These are phyloP conservation scores for Zaprionus gabonicus DNA, from an alignment of 1,140 invertebrate genomes.

Conservation along the genomic window DNA sequence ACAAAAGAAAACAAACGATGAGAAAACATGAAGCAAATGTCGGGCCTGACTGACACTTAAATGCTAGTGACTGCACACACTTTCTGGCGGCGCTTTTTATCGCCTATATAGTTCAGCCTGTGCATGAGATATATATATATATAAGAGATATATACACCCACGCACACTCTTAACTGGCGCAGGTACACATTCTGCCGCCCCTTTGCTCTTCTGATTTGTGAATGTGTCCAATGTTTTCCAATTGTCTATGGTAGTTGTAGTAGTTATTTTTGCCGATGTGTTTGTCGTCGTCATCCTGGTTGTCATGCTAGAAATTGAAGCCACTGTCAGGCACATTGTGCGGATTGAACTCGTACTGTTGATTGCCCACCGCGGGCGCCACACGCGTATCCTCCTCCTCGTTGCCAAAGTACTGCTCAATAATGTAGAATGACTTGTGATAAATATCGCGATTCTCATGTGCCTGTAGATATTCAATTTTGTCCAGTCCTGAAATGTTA, in stretches of 20 bases:
- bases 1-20: constrained; percentile 33
- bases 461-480: constrained; percentile 98
- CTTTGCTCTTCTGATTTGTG: constrained; percentile 6
- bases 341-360: constrained; percentile 91
- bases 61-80: constrained; percentile 70
- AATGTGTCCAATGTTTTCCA: constrained; percentile 23
- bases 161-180: constrained; percentile 5
- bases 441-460: constrained; percentile 99
- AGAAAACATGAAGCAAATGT: constrained; percentile 44
- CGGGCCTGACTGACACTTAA: constrained; percentile 61
- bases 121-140: constrained; percentile 20
- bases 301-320: constrained; percentile 89
- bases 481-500: constrained; percentile 92
- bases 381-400: constrained; percentile 95
- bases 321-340: constrained; percentile 90
- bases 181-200: constrained; percentile 3
- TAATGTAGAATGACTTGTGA: constrained; percentile 97
- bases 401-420: constrained; percentile 96
- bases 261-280: constrained; percentile 30
- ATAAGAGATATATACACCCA: neutral
- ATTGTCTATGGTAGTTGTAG: constrained; percentile 11
- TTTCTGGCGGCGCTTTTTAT: constrained; percentile 12
- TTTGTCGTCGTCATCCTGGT: constrained; percentile 24
- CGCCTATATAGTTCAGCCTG: constrained; percentile 25
- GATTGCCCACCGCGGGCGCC: constrained; percentile 92